Conservation (phyloP, 1,140 invertebrate species). For the Drosophila lini region DNA sequence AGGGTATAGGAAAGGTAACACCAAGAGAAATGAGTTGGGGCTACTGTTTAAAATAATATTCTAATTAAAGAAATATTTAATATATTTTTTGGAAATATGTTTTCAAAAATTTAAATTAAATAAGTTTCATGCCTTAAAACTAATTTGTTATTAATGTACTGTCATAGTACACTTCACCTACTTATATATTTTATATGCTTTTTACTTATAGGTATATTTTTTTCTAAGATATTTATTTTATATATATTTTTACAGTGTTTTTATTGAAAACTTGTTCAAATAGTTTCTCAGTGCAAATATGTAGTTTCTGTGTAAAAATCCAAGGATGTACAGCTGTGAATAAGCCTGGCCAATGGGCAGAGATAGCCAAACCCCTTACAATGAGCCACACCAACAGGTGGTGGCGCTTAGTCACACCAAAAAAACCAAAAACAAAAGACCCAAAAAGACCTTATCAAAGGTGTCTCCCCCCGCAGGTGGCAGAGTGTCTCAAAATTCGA, state of each 20-base stretch:
- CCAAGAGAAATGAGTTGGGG: not conserved
- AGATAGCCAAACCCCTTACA: slow-evolving; percentile 12
- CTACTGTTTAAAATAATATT: not conserved
- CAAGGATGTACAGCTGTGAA: slow-evolving; percentile 5
- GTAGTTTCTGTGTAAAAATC: not conserved
- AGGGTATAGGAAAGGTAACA: not conserved
- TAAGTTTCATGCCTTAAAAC: too few relatives aligned
- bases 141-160: too few relatives aligned
- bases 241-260: too few relatives aligned
- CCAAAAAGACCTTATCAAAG: slow-evolving; percentile 36
- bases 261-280: not conserved
- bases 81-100: not conserved
- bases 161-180: too few relatives aligned
- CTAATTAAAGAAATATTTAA: too few relatives aligned
- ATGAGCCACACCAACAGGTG: slow-evolving; percentile 9
- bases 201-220: not conserved
- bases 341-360: not conserved
- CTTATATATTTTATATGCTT: not conserved
- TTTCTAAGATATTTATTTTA: not conserved
- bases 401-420: slow-evolving; percentile 35
- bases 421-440: not conserved
- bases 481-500: slow-evolving; percentile 16
- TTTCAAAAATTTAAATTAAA: too few relatives aligned
- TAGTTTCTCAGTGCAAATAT: not conserved
- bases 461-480: slow-evolving; percentile 29